A percentile compares a stretch with the other conserved stretches of the same genome.
Evolutionary conservation across 2,113 vertebrate species (phyloP).

Genomic region (Micronycteris hirsuta): DNA sequence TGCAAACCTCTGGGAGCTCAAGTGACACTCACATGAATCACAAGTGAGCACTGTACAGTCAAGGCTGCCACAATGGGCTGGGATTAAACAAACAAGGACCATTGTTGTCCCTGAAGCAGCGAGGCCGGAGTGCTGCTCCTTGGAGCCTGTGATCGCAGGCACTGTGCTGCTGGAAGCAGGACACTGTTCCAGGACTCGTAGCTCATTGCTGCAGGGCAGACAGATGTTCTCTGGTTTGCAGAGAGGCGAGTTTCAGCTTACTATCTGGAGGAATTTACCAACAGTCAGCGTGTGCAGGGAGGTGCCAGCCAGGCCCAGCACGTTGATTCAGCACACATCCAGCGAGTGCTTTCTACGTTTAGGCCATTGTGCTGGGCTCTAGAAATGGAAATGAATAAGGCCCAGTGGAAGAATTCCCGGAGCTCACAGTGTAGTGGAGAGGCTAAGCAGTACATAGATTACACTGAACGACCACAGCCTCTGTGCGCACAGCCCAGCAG

Average conservation of each 20-base stretch:
- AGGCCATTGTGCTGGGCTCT: neutral
- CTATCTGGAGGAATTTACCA: neutral
- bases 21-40: conserved; percentile 68
- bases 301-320: neutral
- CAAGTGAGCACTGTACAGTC: conserved; percentile 55
- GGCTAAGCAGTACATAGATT: neutral
- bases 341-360: neutral
- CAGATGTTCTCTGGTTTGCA: conserved; percentile 27
- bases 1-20: conserved; percentile 64
- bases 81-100: conserved; percentile 41
- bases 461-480: neutral
- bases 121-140: neutral
- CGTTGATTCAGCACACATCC: neutral
- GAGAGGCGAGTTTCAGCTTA: neutral
- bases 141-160: neutral
- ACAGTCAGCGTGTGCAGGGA: neutral
- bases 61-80: neutral
- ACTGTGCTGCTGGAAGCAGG: neutral
- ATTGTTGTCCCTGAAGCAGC: neutral
- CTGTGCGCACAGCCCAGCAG: neutral
- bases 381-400: conserved; percentile 2
- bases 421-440: neutral
- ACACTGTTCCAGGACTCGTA: neutral
- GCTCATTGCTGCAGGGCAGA: neutral
- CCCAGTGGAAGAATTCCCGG: neutral